A percentile compares a stretch with the other conserved stretches of the same genome.
Evolutionary conservation across 2,888 invertebrate species (phyloP).

Genomic region (Amphipyra berbera): DNA sequence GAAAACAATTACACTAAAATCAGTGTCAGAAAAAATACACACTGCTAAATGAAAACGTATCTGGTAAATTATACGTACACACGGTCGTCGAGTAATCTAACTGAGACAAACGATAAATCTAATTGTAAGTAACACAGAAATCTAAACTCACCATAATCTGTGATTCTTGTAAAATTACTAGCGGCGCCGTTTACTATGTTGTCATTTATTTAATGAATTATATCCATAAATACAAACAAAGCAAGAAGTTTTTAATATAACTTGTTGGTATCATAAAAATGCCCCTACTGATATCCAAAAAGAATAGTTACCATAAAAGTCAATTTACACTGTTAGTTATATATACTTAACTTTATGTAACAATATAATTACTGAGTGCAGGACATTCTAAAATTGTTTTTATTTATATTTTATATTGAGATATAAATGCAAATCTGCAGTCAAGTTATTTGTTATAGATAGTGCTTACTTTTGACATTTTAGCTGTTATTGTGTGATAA

Average conservation of each 20-base stretch:
- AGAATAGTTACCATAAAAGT: slow-evolving; percentile 24
- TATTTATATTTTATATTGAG: background rate
- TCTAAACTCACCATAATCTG: slow-evolving; percentile 51
- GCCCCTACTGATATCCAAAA: slow-evolving; percentile 7
- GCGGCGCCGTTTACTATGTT: slow-evolving; percentile 32
- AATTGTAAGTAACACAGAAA: slow-evolving; percentile 37
- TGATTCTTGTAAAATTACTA: slow-evolving; percentile 28
- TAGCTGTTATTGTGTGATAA: background rate
- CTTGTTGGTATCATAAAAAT: slow-evolving; percentile 13
- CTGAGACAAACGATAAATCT: slow-evolving; percentile 35
- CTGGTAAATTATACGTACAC: slow-evolving; percentile 25
- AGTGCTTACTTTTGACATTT: background rate
- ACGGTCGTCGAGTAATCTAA: slow-evolving; percentile 20
- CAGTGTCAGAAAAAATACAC: slow-evolving; percentile 14
- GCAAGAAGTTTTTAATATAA: slow-evolving; percentile 43
- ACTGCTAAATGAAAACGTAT: slow-evolving; percentile 20
- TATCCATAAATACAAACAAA: slow-evolving; percentile 48
- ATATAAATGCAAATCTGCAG: background rate
- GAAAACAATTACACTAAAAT: slow-evolving; percentile 26
- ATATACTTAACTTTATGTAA: too few species aligned
- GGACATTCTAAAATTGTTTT: background rate
- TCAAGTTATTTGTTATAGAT: background rate
- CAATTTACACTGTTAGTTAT: background rate
- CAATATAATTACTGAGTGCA: background rate
- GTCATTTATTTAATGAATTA: slow-evolving; percentile 42